Base-by-base conservation (phyloP, 2,797 vertebrate genomes). In the Neosilurus mollespiculum region DNA sequence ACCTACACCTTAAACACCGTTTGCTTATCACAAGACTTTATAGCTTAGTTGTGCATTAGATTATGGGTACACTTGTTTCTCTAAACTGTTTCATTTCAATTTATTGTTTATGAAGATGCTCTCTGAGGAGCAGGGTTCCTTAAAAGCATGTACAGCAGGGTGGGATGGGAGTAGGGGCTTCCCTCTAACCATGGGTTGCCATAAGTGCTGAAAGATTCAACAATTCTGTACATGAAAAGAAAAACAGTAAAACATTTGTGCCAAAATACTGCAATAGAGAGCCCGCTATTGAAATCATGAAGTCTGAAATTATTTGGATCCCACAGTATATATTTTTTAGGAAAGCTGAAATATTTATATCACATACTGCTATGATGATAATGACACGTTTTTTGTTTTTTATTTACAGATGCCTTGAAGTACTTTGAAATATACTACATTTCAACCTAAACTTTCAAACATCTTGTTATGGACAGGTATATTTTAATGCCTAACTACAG, bases 101-200 rank as follows among this genome's bases (percentile, higher is more conserved):
- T 89, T 89, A 95, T 92, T 94, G 94, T 94, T 94, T 84, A 94
- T 94, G 87, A 37, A 62, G 75, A 84, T 78, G 75, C 81, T 89
- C 88, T 84, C 81, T 22, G 85, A 73, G 70, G 80, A 87, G 84
- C 82, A 85, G 85, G 9, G 34, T 56, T 79, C 88, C 86, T 89
- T 94, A 93, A 94, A 93, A 94, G 90, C 91, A 83, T 88, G 83
- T 83, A 43, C 37, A 83, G 84, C 85, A 72, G 82, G 80, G 82
- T 84, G 85, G 88, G 88, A 82, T 73, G 87, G 81, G 59, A 85
- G 86, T 24, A 81, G 34, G 24, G 49, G 86, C 66, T 88, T 67
- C 34, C 12, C 53, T 67, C 37, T 76, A 58, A 83, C 83, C 37
- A 70, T 30, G 83, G 83, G 82, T 34, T 72, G 30, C 65, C 43